Conservation (phyloP, 2,113 vertebrate species). For the Pseudopipra pipra region DNA sequence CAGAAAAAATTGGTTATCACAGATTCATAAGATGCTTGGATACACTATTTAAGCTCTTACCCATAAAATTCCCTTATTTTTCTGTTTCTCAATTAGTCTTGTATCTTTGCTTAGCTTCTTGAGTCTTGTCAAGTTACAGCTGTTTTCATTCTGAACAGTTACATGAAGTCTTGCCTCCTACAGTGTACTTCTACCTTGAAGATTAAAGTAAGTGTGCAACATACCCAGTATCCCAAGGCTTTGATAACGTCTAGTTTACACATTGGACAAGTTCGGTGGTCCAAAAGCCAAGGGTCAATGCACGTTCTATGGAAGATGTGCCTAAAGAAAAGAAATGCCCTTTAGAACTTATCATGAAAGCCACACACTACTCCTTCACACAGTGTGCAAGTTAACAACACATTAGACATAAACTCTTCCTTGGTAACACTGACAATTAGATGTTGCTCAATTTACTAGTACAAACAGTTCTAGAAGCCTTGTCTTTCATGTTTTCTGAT, state of each 20-base stretch:
- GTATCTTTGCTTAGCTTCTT: neutral
- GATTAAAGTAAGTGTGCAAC: constrained; percentile 60
- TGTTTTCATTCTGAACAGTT: neutral
- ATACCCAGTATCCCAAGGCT: constrained; percentile 83
- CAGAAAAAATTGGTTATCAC: neutral
- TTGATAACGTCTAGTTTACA: constrained; percentile 86
- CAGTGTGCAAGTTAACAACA: neutral
- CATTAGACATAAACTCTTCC: neutral
- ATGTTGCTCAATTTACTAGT: neutral
- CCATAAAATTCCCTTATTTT: neutral
- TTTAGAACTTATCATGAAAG: neutral
- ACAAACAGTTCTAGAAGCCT: neutral
- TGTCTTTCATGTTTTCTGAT: neutral
- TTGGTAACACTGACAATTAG: neutral
- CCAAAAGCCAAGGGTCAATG: constrained; percentile 84
- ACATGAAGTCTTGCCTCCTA: neutral
- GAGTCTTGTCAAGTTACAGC: neutral
- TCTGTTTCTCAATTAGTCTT: neutral
- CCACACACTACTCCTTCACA: neutral
- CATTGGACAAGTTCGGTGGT: constrained; percentile 84
- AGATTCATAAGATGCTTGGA: accelerated
- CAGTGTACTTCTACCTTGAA: neutral
- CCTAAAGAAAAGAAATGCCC: constrained; percentile 69
- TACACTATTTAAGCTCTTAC: neutral
- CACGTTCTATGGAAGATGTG: constrained; percentile 83